Base-by-base conservation (phyloP, 2,888 invertebrate genomes). In the Acanthococcus lagerstroemiae region DNA sequence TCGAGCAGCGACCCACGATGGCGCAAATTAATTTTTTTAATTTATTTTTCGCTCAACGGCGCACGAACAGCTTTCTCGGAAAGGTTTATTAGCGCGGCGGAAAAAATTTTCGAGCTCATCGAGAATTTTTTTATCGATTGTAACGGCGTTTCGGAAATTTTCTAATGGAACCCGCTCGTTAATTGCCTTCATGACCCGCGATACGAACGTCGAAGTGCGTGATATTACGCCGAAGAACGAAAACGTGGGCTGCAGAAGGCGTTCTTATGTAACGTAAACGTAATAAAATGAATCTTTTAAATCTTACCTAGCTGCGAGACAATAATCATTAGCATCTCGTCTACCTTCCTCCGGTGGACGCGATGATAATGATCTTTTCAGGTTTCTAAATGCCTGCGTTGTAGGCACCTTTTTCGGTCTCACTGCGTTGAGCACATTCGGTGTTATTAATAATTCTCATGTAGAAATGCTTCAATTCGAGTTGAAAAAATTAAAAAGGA, bases 201-300 rank as follows among this genome's bases (percentile, higher is more conserved):
- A 22, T 24, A 21, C 15, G 52, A 24, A 24, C 24, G 24, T 52
- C 52, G 52, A 52, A 52, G 57, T 44, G 57, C 57, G 57, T 57
- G 57, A 57, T 57, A 57, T 44, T 30, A 57, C 22, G 37, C 17
- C 21, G 30, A 44, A 57, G 44, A 57, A 30, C 15, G 17, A 57
- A 21, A 57, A 57, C 57, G 57, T 57, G 57, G 57, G 57, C 44
- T 57, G 37, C 44, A 57, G 57, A 57, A 57, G 57, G 57, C 57
- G 57, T 57, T 57, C 57, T 57, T 57, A 57, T 44, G 44, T 57
- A 57, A 57, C 57, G 57, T 57, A 57, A 57, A 57, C 44, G 44
- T 57, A 57, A 57, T 57, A 30, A 57, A 57, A 57, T 57, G 44
- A 57, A 57, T 57, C 57, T 57, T 57, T 25, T n/a, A 30, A 21